Evolutionary conservation across 2,888 invertebrate genomes (phyloP), one percentile per base, ranked within the genome.

Genomic region (Cistogaster globosa): DNA sequence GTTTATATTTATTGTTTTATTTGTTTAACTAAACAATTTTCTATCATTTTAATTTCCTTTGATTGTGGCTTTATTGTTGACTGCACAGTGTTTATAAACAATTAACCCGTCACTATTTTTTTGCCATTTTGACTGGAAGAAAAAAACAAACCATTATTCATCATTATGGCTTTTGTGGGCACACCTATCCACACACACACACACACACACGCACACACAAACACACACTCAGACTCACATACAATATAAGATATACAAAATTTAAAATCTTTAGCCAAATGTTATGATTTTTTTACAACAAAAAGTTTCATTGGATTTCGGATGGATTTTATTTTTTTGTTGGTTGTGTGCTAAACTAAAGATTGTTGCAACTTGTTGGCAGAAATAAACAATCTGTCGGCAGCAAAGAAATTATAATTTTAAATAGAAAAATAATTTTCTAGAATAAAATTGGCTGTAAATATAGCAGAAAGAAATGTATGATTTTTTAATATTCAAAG

Each of bases 351-450:
- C n/a, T 69, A 26, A 60, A 69, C 57, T 22, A 57, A 26, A 57
- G n/a, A n/a, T 69, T 57, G 42, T n/a, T n/a, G 26, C 57, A 22
- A 32, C 36, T 53, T 53, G 36, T 67, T 67, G 67, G 36, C 67
- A 53, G 26, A n/a, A 58, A 71, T 71, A 71, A 71, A 71, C 58
- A 71, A 71, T 45, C 18, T 22, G 63, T 55, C 32, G 55, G 55
- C 75, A 57, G 65, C 36, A 9, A 32, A 26, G 14, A 32, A 45
- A 58, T 42, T 12, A 45, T 53, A 53, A 53, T 18, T 53, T 53
- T 6, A 53, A 26, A 67, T 14, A 12, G 11, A 8, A 20, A 18
- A 58, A n/a, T 48, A 36, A 36, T 36, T 14, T 32, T 67, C 14
- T 18, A 18, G 11, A 51, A 6, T 8, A 51, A 18, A 14, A 18